Evolutionary conservation across 64 coral and sea anemone species (phyloP).

Genomic region (Actinia equina): DNA sequence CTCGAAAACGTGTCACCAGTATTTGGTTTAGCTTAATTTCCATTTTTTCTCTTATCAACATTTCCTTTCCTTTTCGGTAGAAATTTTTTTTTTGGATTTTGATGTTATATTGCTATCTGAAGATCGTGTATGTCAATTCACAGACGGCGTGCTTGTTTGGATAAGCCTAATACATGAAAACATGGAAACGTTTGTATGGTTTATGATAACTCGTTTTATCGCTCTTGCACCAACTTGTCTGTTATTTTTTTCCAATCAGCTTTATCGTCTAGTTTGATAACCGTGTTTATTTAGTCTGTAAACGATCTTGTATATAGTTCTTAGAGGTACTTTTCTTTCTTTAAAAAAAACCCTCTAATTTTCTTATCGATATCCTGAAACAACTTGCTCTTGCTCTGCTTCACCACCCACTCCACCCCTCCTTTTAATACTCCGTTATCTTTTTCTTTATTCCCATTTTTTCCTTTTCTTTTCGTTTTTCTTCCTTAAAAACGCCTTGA

Average conservation of each 20-base stretch:
- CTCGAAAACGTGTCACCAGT: not conserved
- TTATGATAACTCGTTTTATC: not conserved
- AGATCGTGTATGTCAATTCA: not conserved
- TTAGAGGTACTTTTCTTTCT: too few relatives aligned
- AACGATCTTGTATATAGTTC: too few relatives aligned
- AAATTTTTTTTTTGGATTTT: not conserved
- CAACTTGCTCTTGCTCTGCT: too few relatives aligned
- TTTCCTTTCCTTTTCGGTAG: not conserved
- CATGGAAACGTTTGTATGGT: not conserved
- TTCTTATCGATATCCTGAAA: too few relatives aligned
- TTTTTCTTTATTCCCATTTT: too few relatives aligned
- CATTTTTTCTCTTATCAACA: not conserved
- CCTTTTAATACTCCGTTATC: too few relatives aligned
- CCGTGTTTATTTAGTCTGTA: too few relatives aligned
- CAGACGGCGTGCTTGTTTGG: not conserved
- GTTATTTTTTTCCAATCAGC: not conserved
- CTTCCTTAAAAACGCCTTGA: not conserved
- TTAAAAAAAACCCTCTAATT: too few relatives aligned
- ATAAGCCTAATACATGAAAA: not conserved
- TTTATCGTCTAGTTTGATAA: not conserved
- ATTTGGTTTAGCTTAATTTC: not conserved
- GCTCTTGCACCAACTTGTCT: not conserved
- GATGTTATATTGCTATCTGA: not conserved
- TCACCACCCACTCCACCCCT: too few relatives aligned
- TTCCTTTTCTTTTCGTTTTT: too few relatives aligned